A percentile compares a stretch with the other conserved stretches of the same genome.
These are phyloP conservation scores for Cyclophora albipunctata DNA, from an alignment of 2,888 invertebrate genomes.

Conservation along the genomic window DNA sequence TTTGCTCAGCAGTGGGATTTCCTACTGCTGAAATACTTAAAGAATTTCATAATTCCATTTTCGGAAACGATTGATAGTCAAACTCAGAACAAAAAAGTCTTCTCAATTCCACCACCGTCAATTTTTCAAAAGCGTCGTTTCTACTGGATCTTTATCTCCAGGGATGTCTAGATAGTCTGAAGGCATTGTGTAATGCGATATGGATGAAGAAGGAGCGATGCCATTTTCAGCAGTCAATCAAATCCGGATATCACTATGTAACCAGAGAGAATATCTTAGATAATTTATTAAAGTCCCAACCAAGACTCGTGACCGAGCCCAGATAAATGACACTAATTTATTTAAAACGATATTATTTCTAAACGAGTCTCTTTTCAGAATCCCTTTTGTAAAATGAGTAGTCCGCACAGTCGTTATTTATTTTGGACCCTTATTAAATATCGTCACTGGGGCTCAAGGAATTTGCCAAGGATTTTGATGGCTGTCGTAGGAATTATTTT, in stretches of 20 bases:
- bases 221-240: slow-evolving; percentile 26
- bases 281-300: slow-evolving; percentile 44
- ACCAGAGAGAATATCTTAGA: slow-evolving; percentile 39
- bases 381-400: slow-evolving; percentile 46
- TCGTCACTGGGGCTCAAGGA: slow-evolving; percentile 27
- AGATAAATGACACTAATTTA: slow-evolving; percentile 55
- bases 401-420: slow-evolving; percentile 48
- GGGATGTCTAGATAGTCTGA: too few species aligned
- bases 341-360: slow-evolving; percentile 52
- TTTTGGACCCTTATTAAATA: slow-evolving; percentile 48
- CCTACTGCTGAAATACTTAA: too few species aligned
- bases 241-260: slow-evolving; percentile 28
- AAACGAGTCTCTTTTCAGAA: slow-evolving; percentile 40
- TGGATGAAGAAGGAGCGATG: neutral
- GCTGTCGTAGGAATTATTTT: slow-evolving; percentile 4
- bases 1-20: too few species aligned
- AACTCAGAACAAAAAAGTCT: too few species aligned
- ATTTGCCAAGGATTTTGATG: slow-evolving; percentile 33
- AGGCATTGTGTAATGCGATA: too few species aligned
- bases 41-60: too few species aligned
- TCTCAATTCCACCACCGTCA: too few species aligned
- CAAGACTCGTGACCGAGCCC: slow-evolving; percentile 31
- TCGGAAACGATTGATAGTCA: too few species aligned
- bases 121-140: too few species aligned
- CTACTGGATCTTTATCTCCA: too few species aligned